Evolutionary conservation across 1,140 invertebrate genomes (phyloP), one percentile per base, ranked within the genome.

Genomic region (Polypedilum pembai): DNA sequence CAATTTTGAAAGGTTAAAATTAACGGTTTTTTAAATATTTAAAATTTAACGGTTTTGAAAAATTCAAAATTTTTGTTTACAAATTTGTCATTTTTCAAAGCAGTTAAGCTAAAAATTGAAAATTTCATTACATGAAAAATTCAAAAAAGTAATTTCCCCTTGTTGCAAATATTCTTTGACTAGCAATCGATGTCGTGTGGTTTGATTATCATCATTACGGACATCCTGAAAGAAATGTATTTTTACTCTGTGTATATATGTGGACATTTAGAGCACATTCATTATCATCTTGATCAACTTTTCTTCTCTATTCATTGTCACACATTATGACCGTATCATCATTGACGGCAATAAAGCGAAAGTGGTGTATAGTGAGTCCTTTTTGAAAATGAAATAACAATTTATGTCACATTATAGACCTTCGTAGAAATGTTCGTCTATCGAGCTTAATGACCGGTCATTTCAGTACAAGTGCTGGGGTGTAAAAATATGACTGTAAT

Each of bases 371-470:
- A 33, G 24, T 33, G 4, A n/a, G 4, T 56, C 45, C 8, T n/a
- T 56, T 3, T 45, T 15, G 12, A 56, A 56, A 56, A 56, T 56
- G 45, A 56, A 56, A 56, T 56, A n/a, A n/a, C 45, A 56, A 56
- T 56, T 56, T 56, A 56, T 56, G 45, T 56, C 45, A 56, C n/a
- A 56, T 56, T 56, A 56, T 56, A 56, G 45, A 15, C n/a, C n/a
- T n/a, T 56, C 45, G n/a, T 15, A 56, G n/a, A 56, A 56, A 56
- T 56, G 45, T 45, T 15, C 41, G 8, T 45, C 41, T 15, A 45
- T 45, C 15, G 41, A 15, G n/a, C n/a, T 15, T 56, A n/a, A 56
- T 56, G 45, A 15, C 8, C n/a, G 4, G 8, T 56, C 45, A 33
- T 33, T 33, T 33, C 5, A 33, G 24, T 33, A 33, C 24, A 33